Conservation (phyloP, 2,113 vertebrate species). For the Ophthalmolycus amberensis region DNA sequence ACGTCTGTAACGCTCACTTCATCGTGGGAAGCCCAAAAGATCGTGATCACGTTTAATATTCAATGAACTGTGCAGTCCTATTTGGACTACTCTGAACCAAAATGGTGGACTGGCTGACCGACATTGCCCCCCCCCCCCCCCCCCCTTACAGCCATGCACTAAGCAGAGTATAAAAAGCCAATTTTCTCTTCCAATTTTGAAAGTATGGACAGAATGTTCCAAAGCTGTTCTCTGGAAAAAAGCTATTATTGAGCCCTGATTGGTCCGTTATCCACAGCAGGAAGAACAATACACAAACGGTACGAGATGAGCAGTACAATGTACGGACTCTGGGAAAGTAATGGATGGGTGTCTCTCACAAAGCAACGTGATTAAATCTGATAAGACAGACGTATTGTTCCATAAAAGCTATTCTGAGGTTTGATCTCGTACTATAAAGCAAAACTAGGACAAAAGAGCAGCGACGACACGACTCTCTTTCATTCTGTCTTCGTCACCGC, state of each 20-base stretch:
- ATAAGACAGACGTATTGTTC: not conserved
- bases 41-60: no score
- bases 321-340: not conserved
- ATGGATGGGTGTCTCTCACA: not conserved
- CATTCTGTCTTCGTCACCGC: slow-evolving; percentile 28
- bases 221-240: not conserved
- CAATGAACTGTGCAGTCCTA: no score
- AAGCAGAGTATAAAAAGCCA: not conserved
- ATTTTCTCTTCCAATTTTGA: not conserved
- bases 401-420: not conserved
- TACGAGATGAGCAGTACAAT: not conserved
- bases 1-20: no score
- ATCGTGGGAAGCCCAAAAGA: no score
- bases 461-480: not conserved
- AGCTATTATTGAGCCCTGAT: not conserved
- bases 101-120: not conserved
- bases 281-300: not conserved
- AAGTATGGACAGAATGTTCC: not conserved
- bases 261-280: not conserved
- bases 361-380: not conserved
- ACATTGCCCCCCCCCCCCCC: not conserved
- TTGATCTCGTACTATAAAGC: slow-evolving; percentile 16
- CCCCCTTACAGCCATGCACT: not conserved
- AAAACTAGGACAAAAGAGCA: not conserved
- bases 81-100: not conserved